phyloP scores from a whole-genome alignment of 2,113 vertebrate genomes.

The Brevimyrus niger region DNA sequence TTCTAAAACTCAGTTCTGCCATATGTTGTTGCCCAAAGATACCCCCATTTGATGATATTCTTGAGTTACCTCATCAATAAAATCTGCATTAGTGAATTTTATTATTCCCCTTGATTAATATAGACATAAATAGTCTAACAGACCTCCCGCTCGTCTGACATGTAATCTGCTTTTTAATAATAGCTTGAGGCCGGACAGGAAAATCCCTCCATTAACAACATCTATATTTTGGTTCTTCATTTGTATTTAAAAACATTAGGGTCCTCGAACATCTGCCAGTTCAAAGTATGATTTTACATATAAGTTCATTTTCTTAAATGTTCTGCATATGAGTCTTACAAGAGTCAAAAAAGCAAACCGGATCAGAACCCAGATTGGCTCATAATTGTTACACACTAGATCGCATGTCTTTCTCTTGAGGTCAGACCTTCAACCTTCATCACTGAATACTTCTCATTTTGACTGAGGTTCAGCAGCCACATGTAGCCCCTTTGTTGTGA shows the following conservation, averaged over 20 bases:
- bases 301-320: slow-evolving; percentile 64
- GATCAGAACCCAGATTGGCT: slow-evolving; percentile 40
- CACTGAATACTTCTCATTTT: not conserved
- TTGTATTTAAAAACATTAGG: slow-evolving; percentile 4
- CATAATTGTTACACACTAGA: slow-evolving; percentile 24
- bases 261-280: slow-evolving; percentile 75
- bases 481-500: not conserved
- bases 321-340: slow-evolving; percentile 45
- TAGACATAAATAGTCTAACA: slow-evolving; percentile 11
- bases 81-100: slow-evolving; percentile 11
- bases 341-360: slow-evolving; percentile 45
- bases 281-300: slow-evolving; percentile 72
- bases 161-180: slow-evolving; percentile 8
- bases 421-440: not conserved
- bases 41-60: not conserved
- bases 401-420: not conserved
- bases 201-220: slow-evolving; percentile 8
- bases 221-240: not conserved
- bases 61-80: slow-evolving; percentile 13
- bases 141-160: not conserved
- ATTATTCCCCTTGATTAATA: slow-evolving; percentile 8
- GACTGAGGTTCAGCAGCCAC: not conserved
- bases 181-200: not conserved
- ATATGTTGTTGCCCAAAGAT: slow-evolving; percentile 10
- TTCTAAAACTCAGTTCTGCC: not conserved